Evolutionary conservation across 2,888 invertebrate genomes (phyloP), one percentile per base, ranked within the genome.

Genomic region (Scaptodrosophila latifasciaeformis): DNA sequence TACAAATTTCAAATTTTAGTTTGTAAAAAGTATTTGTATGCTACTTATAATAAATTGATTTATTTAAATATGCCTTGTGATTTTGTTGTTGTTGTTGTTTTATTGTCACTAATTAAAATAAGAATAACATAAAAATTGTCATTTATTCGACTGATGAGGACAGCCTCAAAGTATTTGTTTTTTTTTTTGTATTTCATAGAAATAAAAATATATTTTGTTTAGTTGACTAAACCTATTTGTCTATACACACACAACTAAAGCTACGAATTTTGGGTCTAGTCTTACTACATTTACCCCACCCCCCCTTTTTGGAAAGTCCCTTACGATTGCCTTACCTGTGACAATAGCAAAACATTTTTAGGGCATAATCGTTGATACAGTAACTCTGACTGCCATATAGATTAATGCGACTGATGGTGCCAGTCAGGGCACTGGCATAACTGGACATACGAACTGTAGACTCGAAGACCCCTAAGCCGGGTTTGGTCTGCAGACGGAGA

Each of bases 311-410:
- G 24, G 4, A 24, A 46, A 42, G 27, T 29, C 27, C 27, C 27
- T 48, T 9, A 10, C 10, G 31, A 10, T n/a, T 12, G 2, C 6
- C 35, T 59, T 84, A 85, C 81, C 85, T 82, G 57, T 85, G 85
- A 77, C 94, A 94, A 83, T 90, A 94, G 86, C 94, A 94, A 82
- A 93, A 94, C 56, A 94, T 88, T 82, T 93, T 93, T 59, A 94
- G 88, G 68, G 90, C 89, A 76, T 91, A 91, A 76, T 94, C 91
- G 58, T 91, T 90, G 42, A 94, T 89, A 82, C 95, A 95, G 67
- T 88, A 89, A 85, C 93, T 93, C 84, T 94, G 94, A 48, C 90
- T 89, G n/a, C 93, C 93, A 81, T 95, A 94, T 31, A 92, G 87
- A 84, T 94, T 94, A 47, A 94, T 89, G 46, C 95, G 89, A 82